Evolutionary conservation across 2,797 vertebrate species (phyloP).

Genomic region (Paguma larvata): DNA sequence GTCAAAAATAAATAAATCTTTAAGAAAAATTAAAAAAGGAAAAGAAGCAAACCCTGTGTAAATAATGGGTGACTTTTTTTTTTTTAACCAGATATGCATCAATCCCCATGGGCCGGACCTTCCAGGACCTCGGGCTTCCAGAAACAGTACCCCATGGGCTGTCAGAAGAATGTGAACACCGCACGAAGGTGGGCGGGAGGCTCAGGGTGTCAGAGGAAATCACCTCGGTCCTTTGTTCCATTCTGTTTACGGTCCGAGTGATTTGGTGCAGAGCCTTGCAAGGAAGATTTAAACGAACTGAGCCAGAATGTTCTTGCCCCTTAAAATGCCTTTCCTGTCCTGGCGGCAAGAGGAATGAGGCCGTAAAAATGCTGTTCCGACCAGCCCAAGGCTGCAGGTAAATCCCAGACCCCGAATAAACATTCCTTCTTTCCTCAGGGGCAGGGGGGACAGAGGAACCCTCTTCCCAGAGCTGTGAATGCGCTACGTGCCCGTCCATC

Average conservation of each 20-base stretch:
- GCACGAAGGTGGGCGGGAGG: conserved; percentile 49
- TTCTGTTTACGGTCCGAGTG: conserved; percentile 74
- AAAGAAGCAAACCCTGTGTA: background rate
- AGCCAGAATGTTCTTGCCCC: background rate
- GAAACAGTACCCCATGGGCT: conserved; percentile 45
- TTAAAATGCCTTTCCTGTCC: background rate
- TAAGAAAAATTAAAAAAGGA: no score
- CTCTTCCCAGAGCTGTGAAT: background rate
- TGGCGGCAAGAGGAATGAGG: background rate
- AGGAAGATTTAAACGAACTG: conserved; percentile 39
- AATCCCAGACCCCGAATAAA: background rate
- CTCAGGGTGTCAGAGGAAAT: conserved; percentile 65
- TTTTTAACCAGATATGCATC: background rate
- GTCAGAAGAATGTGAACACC: conserved; percentile 49
- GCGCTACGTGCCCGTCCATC: accelerated
- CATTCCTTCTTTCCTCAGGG: background rate
- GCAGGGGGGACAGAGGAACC: background rate
- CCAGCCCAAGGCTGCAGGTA: background rate
- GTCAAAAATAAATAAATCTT: no score
- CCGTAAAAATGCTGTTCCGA: background rate
- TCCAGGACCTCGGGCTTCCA: background rate
- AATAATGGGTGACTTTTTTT: background rate
- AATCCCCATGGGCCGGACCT: no score
- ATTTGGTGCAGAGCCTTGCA: conserved; percentile 71
- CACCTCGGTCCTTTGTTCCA: conserved; percentile 41